Evolutionary conservation across 2,888 invertebrate species (phyloP), one percentile per base, ranked within the genome.

Genomic region (Argynnis bischoffii): DNA sequence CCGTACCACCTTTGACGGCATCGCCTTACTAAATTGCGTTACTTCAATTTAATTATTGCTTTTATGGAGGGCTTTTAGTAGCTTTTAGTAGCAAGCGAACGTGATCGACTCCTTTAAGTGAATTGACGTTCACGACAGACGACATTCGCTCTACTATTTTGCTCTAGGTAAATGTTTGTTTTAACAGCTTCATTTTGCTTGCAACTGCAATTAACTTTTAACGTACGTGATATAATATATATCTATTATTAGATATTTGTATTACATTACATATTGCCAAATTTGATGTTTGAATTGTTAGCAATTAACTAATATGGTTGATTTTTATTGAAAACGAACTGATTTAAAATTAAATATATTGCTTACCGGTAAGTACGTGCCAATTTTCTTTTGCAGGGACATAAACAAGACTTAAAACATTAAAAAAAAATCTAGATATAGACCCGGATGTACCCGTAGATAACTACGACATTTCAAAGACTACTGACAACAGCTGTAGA

Each of bases 61-160:
- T 93, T 93, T 91, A 93, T 90, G 90, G 90, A 92, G 89, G 86
- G 93, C 93, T 93, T 93, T 93, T 92, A 93, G 93, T 87, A 91
- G 93, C 93, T 93, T 93, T 93, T 92, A 93, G 91, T 85, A 88
- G 87, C 83, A 89, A 90, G 90, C 86, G 90, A 88, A 79, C 81
- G 84, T 90, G 89, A 92, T 92, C 92, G 91, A 89, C 88, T 89
- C 84, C 81, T 83, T 83, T 79, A 91, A 91, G 89, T 92, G 90
- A 91, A 90, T 91, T 91, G 91, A 88, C 89, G 85, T 87, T 85
- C 84, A 78, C 79, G 82, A 79, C 78, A 78, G 81, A 79, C 80
- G 79, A 81, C 81, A 78, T 78, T 81, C 76, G 70, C 80, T 83
- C 76, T 81, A 79, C 79, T 75, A 77, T 74, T 82, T 81, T 78